Percentiles rank a stretch among this genome's conserved stretches.
These are phyloP conservation scores for Brachionus manjavacas DNA, from an alignment of 1,140 invertebrate genomes.

Conservation along the genomic window DNA sequence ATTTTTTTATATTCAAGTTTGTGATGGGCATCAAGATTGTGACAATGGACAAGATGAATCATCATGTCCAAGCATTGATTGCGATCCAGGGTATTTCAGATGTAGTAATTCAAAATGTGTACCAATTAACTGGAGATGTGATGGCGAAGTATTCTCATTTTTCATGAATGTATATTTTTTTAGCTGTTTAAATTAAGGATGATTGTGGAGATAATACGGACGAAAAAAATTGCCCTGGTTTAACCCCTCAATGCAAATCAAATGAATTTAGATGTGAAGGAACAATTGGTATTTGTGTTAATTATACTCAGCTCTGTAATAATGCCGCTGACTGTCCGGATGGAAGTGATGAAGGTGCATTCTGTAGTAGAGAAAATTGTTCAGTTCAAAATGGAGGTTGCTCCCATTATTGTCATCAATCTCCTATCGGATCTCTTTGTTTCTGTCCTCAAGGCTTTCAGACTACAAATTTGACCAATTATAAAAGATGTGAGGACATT, in stretches of 20 bases:
- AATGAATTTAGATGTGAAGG: slow-evolving; percentile 66
- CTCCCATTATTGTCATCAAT: slow-evolving; percentile 79
- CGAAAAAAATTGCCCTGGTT: slow-evolving; percentile 45
- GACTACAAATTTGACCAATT: slow-evolving; percentile 2
- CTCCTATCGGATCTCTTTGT: slow-evolving; percentile 80
- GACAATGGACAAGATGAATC: slow-evolving; percentile 77
- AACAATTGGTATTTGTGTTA: slow-evolving; percentile 50
- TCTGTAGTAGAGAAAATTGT: slow-evolving; percentile 49
- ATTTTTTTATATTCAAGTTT: not conserved
- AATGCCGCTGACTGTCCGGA: slow-evolving; percentile 78
- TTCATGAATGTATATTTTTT: not conserved
- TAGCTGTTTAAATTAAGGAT: slow-evolving; percentile 37
- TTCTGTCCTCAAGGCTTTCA: slow-evolving; percentile 71
- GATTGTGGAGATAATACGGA: slow-evolving; percentile 50
- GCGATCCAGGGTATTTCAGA: slow-evolving; percentile 15
- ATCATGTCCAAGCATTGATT: slow-evolving; percentile 64
- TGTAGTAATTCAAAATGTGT: slow-evolving; percentile 63
- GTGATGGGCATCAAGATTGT: slow-evolving; percentile 59
- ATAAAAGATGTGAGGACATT: slow-evolving; percentile 65
- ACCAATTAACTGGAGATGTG: slow-evolving; percentile 65
- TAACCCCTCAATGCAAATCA: not conserved
- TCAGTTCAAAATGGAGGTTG: slow-evolving; percentile 62
- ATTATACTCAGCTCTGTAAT: slow-evolving; percentile 47
- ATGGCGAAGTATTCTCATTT: slow-evolving; percentile 47
- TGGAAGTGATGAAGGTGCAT: slow-evolving; percentile 77